Evolutionary conservation across 2,113 vertebrate genomes (phyloP).

Genomic region (Pimephales promelas): DNA sequence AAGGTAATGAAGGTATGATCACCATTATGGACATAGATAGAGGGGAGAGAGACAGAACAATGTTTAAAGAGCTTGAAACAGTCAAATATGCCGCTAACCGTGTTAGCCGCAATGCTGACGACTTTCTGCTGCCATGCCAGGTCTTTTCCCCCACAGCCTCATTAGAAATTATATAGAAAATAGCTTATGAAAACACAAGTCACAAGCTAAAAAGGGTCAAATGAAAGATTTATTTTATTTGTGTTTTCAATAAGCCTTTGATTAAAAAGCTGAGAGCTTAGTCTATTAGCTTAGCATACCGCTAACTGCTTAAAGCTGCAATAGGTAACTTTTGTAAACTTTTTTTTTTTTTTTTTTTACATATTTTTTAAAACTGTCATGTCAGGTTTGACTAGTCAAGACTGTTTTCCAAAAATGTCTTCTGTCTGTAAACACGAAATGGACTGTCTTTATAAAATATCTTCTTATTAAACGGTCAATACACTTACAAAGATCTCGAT

Average conservation of each 20-base stretch:
- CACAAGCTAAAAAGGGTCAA: background rate
- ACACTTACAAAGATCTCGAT: too few relatives aligned
- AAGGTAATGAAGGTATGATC: constrained; percentile 30
- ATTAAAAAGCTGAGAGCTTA: background rate
- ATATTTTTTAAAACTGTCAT: too few relatives aligned
- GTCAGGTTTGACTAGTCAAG: too few relatives aligned
- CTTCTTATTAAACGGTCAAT: too few relatives aligned
- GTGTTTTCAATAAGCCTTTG: background rate
- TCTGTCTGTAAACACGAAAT: too few relatives aligned
- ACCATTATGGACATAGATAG: constrained; percentile 9
- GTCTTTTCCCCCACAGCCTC: background rate
- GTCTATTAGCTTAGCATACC: background rate
- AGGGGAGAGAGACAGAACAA: background rate
- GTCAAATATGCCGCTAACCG: background rate
- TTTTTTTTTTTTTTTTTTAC: too few relatives aligned
- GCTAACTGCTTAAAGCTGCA: background rate
- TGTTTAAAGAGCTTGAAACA: constrained; percentile 21
- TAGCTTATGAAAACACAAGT: background rate
- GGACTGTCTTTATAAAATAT: too few relatives aligned
- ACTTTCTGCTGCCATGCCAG: background rate
- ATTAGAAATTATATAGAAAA: background rate
- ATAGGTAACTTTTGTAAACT: too few relatives aligned
- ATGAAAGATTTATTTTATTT: background rate
- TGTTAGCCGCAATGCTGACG: background rate
- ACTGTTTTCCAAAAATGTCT: too few relatives aligned